Evolutionary conservation across 2,113 vertebrate genomes (phyloP).

Genomic region (Larimichthys polyactis): DNA sequence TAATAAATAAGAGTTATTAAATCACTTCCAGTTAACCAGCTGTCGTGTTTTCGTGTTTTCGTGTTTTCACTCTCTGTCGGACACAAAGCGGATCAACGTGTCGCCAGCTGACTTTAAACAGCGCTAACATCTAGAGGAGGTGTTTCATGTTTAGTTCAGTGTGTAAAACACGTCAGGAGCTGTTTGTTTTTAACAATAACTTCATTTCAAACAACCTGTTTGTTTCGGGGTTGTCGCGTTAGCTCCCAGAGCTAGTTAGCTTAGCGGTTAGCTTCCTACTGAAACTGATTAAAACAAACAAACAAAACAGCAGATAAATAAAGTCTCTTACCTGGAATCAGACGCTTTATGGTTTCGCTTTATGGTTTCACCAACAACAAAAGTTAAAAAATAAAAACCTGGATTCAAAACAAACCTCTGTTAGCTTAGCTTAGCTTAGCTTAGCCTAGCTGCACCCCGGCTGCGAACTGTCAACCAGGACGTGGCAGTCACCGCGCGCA

Average conservation of each 20-base stretch:
- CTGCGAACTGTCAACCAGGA: constrained; percentile 72
- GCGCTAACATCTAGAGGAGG: neutral
- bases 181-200: neutral
- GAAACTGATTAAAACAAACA: neutral
- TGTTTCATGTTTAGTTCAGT: accelerated
- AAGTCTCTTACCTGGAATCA: constrained; percentile 64
- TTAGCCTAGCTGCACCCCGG: constrained; percentile 62
- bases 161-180: neutral
- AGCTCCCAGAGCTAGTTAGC: constrained; percentile 29
- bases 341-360: constrained; percentile 61
- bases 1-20: too few relatives aligned
- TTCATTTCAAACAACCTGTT: constrained; percentile 51
- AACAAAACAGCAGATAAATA: neutral
- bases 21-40: too few relatives aligned
- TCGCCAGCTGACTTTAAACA: constrained; percentile 14
- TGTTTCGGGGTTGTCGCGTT: constrained; percentile 36
- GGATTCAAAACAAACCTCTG: constrained; percentile 39
- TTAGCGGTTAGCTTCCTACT: constrained; percentile 36
- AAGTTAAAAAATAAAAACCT: constrained; percentile 25
- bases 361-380: constrained; percentile 41
- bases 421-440: constrained; percentile 26
- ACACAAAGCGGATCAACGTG: neutral
- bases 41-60: neutral
- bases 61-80: constrained; percentile 11
- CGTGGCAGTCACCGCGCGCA: constrained; percentile 82